Percentiles rank a stretch among this genome's conserved stretches.
Evolutionary conservation across 2,888 invertebrate species (phyloP).

Genomic region (Anthrax anthrax): DNA sequence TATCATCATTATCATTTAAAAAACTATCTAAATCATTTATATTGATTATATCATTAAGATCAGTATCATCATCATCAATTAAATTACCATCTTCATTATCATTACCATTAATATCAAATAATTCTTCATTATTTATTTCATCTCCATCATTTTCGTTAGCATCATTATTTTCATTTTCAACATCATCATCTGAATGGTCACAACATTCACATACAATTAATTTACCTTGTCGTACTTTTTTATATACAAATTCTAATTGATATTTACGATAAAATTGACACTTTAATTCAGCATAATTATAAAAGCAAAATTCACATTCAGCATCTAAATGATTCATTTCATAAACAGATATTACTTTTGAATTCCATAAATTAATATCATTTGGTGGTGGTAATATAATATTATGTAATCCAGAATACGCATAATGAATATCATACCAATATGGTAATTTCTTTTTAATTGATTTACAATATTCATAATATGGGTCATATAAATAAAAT

Average conservation of each 20-base stretch:
- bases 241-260: constrained; percentile 29
- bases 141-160: not conserved
- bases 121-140: not conserved
- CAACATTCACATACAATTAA: constrained; percentile 49
- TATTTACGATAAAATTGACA: constrained; percentile 41
- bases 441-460: constrained; percentile 23
- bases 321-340: constrained; percentile 33
- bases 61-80: not conserved
- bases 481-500: not conserved
- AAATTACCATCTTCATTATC: no score
- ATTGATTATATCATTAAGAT: no score
- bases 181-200: constrained; percentile 26
- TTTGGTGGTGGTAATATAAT: constrained; percentile 32
- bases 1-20: no score
- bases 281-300: constrained; percentile 37
- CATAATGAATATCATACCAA: constrained; percentile 34
- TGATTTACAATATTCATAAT: constrained; percentile 11
- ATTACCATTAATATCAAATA: no score
- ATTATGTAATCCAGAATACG: constrained; percentile 33
- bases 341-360: constrained; percentile 29
- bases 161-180: not conserved
- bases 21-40: no score
- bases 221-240: constrained; percentile 34
- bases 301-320: constrained; percentile 44
- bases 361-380: constrained; percentile 32